Conservation (phyloP, 2,888 invertebrate species). For the Choristoneura rosaceana region DNA sequence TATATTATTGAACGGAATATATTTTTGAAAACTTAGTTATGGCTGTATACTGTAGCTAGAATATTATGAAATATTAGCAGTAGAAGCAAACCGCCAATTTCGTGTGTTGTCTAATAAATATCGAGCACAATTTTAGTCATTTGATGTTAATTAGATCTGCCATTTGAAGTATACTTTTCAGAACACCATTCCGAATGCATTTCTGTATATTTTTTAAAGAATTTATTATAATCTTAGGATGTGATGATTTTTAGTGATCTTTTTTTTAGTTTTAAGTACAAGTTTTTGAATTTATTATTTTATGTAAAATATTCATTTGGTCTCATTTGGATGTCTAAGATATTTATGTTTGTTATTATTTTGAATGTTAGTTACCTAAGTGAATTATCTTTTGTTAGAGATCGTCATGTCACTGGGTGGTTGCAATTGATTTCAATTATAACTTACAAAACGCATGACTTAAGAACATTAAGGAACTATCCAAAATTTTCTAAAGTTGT, state of each 20-base stretch:
- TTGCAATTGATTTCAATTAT: background rate
- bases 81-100: slow-evolving; percentile 50
- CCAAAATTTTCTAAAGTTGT: too few species aligned
- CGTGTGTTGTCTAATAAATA: slow-evolving; percentile 47
- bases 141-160: slow-evolving; percentile 54
- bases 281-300: slow-evolving; percentile 13
- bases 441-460: background rate
- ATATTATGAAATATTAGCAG: slow-evolving; percentile 55
- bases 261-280: slow-evolving; percentile 19
- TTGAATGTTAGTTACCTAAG: background rate
- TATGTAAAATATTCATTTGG: slow-evolving; percentile 37
- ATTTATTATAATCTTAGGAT: slow-evolving; percentile 13
- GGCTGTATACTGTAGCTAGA: slow-evolving; percentile 70
- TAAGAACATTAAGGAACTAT: background rate
- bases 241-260: slow-evolving; percentile 36
- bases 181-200: slow-evolving; percentile 32
- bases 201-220: slow-evolving; percentile 15
- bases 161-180: slow-evolving; percentile 28
- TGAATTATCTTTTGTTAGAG: too few species aligned
- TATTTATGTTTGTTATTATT: slow-evolving; percentile 37
- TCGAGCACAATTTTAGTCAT: slow-evolving; percentile 57
- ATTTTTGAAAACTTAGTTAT: slow-evolving; percentile 71
- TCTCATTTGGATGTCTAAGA: slow-evolving; percentile 36
- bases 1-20: slow-evolving; percentile 67
- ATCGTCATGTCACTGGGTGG: too few species aligned